A percentile compares a stretch with the other conserved stretches of the same genome.
Evolutionary conservation across 2,797 vertebrate genomes (phyloP).

Genomic region (Apogon hyalosoma): DNA sequence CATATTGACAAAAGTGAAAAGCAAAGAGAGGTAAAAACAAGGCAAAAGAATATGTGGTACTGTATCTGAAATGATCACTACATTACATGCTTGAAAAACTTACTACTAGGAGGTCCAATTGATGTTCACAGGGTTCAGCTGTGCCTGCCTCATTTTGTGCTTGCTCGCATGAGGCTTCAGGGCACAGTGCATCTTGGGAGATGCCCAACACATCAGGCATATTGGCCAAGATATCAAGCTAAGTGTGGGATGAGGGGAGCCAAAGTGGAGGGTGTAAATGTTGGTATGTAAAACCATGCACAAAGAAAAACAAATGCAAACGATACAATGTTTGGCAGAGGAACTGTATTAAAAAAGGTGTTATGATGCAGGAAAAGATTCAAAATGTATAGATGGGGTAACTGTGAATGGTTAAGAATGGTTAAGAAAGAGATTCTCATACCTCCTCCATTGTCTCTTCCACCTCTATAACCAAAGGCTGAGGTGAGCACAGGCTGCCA

Average conservation of each 20-base stretch:
- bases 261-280: constrained; percentile 46
- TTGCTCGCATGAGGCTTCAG: constrained; percentile 69
- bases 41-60: neutral
- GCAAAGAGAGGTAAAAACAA: neutral
- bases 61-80: neutral
- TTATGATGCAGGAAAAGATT: neutral
- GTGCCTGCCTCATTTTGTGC: constrained; percentile 69
- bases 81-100: constrained; percentile 63
- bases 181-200: constrained; percentile 78
- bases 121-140: constrained; percentile 80
- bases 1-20: neutral
- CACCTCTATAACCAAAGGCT: constrained; percentile 83
- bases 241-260: constrained; percentile 46
- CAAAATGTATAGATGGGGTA: constrained; percentile 8
- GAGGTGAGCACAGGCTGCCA: constrained; percentile 86
- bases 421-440: constrained; percentile 20
- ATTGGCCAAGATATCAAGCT: constrained; percentile 92
- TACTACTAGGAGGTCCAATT: constrained; percentile 86
- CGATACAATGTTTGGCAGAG: constrained; percentile 15
- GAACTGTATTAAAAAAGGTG: constrained; percentile 18
- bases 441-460: constrained; percentile 96
- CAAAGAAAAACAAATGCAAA: constrained; percentile 38
- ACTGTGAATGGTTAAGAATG: neutral
- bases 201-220: constrained; percentile 84
- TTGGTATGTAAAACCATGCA: constrained; percentile 70